phyloP scores from a whole-genome alignment of 2,888 invertebrate genomes.

The Pegoplata infirma region DNA sequence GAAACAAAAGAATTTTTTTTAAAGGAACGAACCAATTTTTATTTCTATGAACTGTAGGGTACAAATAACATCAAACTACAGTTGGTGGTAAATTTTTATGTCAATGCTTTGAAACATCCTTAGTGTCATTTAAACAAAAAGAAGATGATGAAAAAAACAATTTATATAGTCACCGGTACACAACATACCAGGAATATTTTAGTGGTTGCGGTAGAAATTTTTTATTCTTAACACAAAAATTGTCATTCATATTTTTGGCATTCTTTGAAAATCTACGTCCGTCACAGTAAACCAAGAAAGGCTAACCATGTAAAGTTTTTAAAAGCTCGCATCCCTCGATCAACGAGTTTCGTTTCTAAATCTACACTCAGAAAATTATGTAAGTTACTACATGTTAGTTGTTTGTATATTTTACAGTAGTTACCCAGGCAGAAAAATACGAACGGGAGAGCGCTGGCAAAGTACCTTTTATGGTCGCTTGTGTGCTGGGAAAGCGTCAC shows the following conservation, averaged over 20 bases:
- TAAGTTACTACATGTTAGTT: no score
- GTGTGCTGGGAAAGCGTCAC: no score
- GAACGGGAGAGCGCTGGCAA: no score
- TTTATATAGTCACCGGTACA: conserved; percentile 55
- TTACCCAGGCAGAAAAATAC: no score
- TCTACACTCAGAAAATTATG: no score
- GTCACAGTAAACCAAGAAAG: conserved; percentile 3
- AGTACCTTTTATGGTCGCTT: no score
- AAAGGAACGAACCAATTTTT: no score
- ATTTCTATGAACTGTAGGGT: conserved; percentile 18
- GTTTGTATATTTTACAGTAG: no score
- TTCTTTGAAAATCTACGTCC: conserved; percentile 45
- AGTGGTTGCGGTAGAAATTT: conserved; percentile 65
- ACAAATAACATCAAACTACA: conserved; percentile 8
- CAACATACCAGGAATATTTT: conserved; percentile 60
- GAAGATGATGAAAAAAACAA: conserved; percentile 16
- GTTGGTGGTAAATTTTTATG: conserved; percentile 44
- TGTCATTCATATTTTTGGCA: conserved; percentile 54
- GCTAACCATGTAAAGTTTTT: conserved; percentile 3
- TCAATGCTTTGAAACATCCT: conserved; percentile 44
- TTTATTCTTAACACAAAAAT: conserved; percentile 42
- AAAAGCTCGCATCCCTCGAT: no score
- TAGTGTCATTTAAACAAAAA: conserved; percentile 29
- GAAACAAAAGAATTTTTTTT: no score
- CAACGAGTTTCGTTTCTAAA: no score